Percentiles rank a stretch among this genome's conserved stretches.
These are phyloP conservation scores for Acanthis flammea DNA, from an alignment of 2,797 vertebrate genomes.

Conservation along the genomic window DNA sequence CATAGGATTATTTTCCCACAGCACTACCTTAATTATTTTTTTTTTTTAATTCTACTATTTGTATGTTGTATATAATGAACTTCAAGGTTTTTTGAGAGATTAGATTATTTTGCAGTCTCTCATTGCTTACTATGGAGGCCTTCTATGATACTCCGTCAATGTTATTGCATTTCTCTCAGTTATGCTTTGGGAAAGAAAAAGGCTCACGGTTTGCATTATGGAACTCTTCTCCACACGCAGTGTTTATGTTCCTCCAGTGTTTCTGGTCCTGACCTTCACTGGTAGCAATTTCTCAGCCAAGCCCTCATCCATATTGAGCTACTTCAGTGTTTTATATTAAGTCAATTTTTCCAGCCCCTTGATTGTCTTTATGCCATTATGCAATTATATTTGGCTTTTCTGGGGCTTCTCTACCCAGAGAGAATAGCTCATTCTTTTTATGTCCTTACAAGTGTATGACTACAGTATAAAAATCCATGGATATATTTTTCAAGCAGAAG, in stretches of 20 bases:
- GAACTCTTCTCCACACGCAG: not conserved
- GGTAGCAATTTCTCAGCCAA: not conserved
- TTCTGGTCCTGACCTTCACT: not conserved
- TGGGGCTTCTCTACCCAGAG: not conserved
- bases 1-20: not conserved
- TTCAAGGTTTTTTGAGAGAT: not conserved
- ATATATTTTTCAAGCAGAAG: not conserved
- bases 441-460: not conserved
- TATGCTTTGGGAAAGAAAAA: not conserved
- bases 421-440: not conserved
- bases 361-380: not conserved
- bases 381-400: not conserved
- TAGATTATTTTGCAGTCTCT: not conserved
- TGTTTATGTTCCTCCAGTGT: not conserved
- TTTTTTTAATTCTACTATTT: not conserved
- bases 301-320: not conserved
- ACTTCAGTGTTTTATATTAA: not conserved
- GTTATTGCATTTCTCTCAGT: not conserved
- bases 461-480: not conserved
- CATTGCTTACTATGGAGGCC: not conserved
- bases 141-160: not conserved
- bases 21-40: not conserved
- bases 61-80: not conserved
- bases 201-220: accelerated
- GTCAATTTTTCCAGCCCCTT: not conserved